A percentile compares a stretch with the other conserved stretches of the same genome.
phyloP scores from a whole-genome alignment of 2,888 invertebrate species.

The Diaphora mendica region DNA sequence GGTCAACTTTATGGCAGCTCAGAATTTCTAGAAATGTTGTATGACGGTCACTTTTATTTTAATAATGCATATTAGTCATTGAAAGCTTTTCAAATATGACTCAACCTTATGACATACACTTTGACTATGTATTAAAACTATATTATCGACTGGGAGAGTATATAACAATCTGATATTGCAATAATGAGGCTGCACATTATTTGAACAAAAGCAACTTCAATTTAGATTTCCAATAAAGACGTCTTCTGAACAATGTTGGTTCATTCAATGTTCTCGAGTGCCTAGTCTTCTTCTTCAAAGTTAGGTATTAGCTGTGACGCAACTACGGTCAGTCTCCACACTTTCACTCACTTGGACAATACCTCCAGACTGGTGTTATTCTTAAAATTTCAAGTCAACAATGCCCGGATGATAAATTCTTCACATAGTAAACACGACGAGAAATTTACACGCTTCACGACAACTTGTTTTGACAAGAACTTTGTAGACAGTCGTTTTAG shows the following conservation, averaged over 20 bases:
- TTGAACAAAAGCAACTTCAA: neutral
- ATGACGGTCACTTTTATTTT: neutral
- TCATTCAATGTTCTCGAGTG: neutral
- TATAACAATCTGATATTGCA: too few relatives aligned
- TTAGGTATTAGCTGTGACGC: slow-evolving; percentile 43
- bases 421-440: slow-evolving; percentile 37
- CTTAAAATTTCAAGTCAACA: slow-evolving; percentile 49
- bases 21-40: neutral
- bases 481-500: slow-evolving; percentile 20
- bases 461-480: slow-evolving; percentile 34
- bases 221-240: slow-evolving; percentile 7
- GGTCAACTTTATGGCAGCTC: neutral
- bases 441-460: slow-evolving; percentile 32
- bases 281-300: slow-evolving; percentile 10
- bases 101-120: neutral
- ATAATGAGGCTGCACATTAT: too few relatives aligned
- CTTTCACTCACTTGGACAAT: slow-evolving; percentile 47
- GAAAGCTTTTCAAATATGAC: neutral
- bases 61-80: neutral
- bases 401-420: slow-evolving; percentile 49
- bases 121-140: too few relatives aligned
- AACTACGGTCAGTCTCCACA: slow-evolving; percentile 38
- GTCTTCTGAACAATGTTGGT: neutral
- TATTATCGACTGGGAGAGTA: too few relatives aligned
- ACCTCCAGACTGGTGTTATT: slow-evolving; percentile 44